These are phyloP conservation scores for Diglossa cyanea DNA, from an alignment of 2,797 vertebrate genomes.

Conservation along the genomic window DNA sequence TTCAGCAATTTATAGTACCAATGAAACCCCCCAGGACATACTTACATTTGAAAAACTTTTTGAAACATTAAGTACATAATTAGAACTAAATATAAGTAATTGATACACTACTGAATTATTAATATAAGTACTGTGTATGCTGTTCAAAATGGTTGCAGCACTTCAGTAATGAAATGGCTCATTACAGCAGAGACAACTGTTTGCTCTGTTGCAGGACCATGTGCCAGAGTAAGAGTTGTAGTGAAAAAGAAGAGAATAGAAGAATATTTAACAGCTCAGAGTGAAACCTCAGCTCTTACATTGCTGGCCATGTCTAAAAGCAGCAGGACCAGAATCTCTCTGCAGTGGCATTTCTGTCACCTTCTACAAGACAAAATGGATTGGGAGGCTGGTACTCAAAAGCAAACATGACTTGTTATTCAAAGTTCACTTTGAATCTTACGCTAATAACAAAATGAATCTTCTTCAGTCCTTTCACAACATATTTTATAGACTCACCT, in stretches of 20 bases:
- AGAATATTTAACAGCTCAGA: not conserved
- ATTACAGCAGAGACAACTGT: not conserved
- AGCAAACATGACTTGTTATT: not conserved
- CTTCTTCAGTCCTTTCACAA: not conserved
- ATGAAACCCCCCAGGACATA: not conserved
- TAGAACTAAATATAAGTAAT: not conserved
- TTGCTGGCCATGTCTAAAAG: not conserved
- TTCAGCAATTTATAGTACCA: not conserved
- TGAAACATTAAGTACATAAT: conserved; percentile 19
- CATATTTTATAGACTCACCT: not conserved
- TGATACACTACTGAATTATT: conserved; percentile 29
- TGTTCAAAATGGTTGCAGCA: not conserved
- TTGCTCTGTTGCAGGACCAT: not conserved
- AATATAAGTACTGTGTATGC: not conserved
- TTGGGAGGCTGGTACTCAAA: not conserved
- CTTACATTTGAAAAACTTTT: not conserved
- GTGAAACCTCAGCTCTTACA: not conserved
- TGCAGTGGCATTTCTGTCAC: not conserved
- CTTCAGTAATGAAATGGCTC: not conserved
- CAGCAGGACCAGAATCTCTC: not conserved
- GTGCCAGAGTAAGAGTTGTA: not conserved
- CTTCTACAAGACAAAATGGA: not conserved
- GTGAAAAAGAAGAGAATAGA: not conserved
- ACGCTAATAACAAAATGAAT: not conserved
- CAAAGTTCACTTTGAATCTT: not conserved